Evolutionary conservation across 2,888 invertebrate species (phyloP).

Genomic region (Matsumyia berberina): DNA sequence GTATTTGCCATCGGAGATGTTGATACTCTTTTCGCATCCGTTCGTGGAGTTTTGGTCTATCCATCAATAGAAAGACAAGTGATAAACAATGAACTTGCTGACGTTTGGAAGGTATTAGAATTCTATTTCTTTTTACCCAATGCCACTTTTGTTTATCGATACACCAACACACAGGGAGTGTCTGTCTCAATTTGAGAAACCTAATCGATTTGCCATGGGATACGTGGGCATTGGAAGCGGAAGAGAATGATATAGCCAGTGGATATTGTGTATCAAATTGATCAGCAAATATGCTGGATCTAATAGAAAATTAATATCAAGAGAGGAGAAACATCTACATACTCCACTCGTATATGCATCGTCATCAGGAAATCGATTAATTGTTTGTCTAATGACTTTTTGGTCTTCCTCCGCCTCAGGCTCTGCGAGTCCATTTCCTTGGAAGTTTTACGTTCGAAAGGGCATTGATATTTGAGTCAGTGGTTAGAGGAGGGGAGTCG

Average conservation of each 20-base stretch:
- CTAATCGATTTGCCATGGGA: conserved; percentile 19
- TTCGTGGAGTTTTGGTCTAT: neutral
- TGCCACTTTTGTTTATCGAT: conserved; percentile 44
- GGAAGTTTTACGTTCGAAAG: neutral
- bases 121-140: conserved; percentile 11
- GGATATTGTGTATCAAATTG: conserved; percentile 35
- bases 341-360: conserved; percentile 16
- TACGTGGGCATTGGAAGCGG: conserved; percentile 29
- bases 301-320: conserved; percentile 38
- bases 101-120: conserved; percentile 9
- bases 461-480: conserved; percentile 14
- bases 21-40: neutral
- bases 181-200: conserved; percentile 42
- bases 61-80: conserved; percentile 4
- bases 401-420: neutral
- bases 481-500: neutral
- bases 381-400: conserved; percentile 22
- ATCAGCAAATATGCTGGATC: conserved; percentile 55
- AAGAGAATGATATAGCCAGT: conserved; percentile 24
- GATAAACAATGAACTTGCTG: conserved; percentile 37
- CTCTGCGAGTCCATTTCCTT: neutral
- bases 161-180: neutral
- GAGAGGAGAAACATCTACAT: neutral
- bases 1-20: neutral
- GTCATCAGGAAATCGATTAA: conserved; percentile 53